Evolutionary conservation across 1,140 invertebrate genomes (phyloP).

Genomic region (Lerema accius): DNA sequence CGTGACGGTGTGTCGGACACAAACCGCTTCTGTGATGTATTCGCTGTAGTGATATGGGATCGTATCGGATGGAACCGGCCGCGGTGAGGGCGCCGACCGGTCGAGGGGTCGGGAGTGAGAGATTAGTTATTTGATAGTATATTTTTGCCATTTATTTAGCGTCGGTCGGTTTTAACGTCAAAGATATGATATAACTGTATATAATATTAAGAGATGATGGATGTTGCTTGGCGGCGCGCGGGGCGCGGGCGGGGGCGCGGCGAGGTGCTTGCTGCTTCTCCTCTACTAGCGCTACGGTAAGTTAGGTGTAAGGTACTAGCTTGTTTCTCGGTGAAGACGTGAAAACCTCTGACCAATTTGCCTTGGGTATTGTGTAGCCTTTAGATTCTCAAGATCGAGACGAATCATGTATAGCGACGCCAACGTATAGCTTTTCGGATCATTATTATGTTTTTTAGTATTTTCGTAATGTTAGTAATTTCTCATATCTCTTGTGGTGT

Average conservation of each 20-base stretch:
- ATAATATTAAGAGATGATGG: conserved; percentile 66
- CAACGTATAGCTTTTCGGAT: conserved; percentile 69
- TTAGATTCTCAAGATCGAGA: conserved; percentile 72
- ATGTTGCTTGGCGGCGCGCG: conserved; percentile 63
- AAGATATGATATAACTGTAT: conserved; percentile 63
- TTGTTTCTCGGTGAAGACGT: conserved; percentile 72
- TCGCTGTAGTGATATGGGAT: conserved; percentile 70
- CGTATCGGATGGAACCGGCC: conserved; percentile 11
- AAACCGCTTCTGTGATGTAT: conserved; percentile 78
- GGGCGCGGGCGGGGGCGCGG: no score
- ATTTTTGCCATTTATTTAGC: conserved; percentile 65
- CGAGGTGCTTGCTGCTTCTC: conserved; percentile 68
- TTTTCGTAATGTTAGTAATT: conserved; percentile 63
- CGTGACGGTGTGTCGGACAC: conserved; percentile 62
- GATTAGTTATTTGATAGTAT: conserved; percentile 63
- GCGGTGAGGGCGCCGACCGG: conserved; percentile 23
- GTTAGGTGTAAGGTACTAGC: conserved; percentile 72
- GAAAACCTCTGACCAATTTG: conserved; percentile 78
- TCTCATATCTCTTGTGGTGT: conserved; percentile 61
- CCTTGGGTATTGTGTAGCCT: conserved; percentile 77
- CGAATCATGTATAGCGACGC: conserved; percentile 76
- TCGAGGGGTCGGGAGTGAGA: conserved; percentile 39
- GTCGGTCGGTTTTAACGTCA: conserved; percentile 54
- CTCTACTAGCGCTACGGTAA: conserved; percentile 65
- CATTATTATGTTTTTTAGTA: conserved; percentile 50